Percentiles rank a stretch among this genome's conserved stretches.
Evolutionary conservation across 2,797 vertebrate genomes (phyloP).

Genomic region (Hoplostethus atlanticus): DNA sequence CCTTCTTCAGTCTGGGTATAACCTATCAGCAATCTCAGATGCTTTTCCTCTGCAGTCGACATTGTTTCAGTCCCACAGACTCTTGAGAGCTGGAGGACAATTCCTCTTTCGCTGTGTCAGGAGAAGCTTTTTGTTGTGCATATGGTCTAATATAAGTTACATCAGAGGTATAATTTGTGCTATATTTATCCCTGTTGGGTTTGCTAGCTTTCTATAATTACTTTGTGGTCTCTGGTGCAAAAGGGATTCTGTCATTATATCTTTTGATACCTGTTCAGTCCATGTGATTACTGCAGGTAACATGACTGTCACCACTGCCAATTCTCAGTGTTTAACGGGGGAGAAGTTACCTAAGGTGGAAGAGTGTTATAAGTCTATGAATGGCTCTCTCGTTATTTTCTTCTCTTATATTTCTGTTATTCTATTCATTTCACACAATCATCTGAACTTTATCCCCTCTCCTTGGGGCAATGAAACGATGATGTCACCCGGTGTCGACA

Average conservation of each 20-base stretch:
- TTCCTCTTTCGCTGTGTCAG: background rate
- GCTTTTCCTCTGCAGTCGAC: constrained; percentile 4
- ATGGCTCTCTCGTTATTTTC: constrained; percentile 7
- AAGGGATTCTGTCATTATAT: constrained; percentile 62
- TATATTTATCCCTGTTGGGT: constrained; percentile 44
- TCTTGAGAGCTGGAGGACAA: background rate
- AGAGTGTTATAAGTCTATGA: constrained; percentile 18
- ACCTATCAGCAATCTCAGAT: constrained; percentile 9
- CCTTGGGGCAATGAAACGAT: constrained; percentile 53
- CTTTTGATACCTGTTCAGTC: constrained; percentile 56
- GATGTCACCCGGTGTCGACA: constrained; percentile 38
- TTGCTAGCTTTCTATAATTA: constrained; percentile 24
- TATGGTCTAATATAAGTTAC: constrained; percentile 20
- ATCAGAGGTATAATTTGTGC: constrained; percentile 33
- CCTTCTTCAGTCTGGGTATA: constrained; percentile 12
- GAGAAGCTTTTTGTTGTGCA: background rate
- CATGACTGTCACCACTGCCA: background rate
- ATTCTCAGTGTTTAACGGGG: background rate
- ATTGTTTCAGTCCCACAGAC: constrained; percentile 16
- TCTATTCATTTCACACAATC: constrained; percentile 40
- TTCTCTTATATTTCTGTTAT: constrained; percentile 8
- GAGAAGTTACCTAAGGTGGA: constrained; percentile 51
- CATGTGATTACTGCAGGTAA: constrained; percentile 32
- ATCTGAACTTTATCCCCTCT: constrained; percentile 32
- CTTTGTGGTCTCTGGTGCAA: constrained; percentile 53